Evolutionary conservation across 2,113 vertebrate genomes (phyloP), one percentile per base, ranked within the genome.

Genomic region (Hepsetus odoe): DNA sequence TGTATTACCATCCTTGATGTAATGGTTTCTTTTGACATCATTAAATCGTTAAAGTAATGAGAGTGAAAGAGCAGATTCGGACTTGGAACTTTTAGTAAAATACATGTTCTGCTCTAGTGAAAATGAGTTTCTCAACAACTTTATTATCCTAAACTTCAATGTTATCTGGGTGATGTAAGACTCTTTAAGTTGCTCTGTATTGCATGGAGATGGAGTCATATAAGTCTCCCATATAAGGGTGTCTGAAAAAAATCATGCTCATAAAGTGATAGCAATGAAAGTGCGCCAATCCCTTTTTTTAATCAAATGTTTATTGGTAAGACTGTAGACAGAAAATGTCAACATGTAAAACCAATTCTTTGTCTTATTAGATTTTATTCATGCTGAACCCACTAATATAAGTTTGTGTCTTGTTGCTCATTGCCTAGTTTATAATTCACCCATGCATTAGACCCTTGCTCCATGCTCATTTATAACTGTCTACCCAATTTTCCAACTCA

Each of bases 381-480:
- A 59, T 38, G 33, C 35, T 46, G 28, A 74, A 72, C 35, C 3
- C 11, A 32, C 40, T 59, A 11, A 38, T 28, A 76, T 30, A 28
- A 71, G 13, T 72, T 72, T 53, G 66, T 38, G 38, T 55, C 76
- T 81, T 55, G 62, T 56, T 65, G 46, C 33, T 46, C 22, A 51
- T 64, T 68, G 14, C 22, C 62, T 82, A 22, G 80, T 80, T 82
- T 67, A 80, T 82, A 28, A 73, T 85, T 82, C 40, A 77, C 74
- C 51, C n/a, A 59, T 49, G 44, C 55, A 76, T 4, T 73, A 22
- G 22, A 77, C 76, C 42, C 70, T 51, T 71, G 68, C 46, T 75
- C 66, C 22, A 44, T 28, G 44, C 11, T 67, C 72, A 75, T 76
- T 79, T 75, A 62, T 71, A 14, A 71, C 22, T 10, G 65, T 46